Evolutionary conservation across 2,888 invertebrate species (phyloP), one percentile per base, ranked within the genome.

Genomic region (Lithophane socia): DNA sequence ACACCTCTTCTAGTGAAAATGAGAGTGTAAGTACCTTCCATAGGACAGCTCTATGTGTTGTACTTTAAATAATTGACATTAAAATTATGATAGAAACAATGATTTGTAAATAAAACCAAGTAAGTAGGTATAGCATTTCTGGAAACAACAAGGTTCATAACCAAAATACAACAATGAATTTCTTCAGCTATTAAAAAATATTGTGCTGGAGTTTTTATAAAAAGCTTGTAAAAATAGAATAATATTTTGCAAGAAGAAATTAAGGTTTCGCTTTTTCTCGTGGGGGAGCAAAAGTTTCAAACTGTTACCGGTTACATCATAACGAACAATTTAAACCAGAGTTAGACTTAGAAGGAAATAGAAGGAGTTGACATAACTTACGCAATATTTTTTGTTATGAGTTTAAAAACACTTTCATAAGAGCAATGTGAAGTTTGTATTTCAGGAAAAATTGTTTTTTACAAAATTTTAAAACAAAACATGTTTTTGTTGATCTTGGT

Each of bases 231-330:
- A 54, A 70, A 71, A 47, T 79, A 79, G 71, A 79, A 77, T n/a
- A 21, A 18, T 21, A 37, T 54, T 77, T 47, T 70, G 44, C 71
- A 37, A 63, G 24, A 16, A 16, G 24, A 8, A 21, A n/a, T 8
- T 61, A 69, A 37, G 70, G 63, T 37, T 75, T 80, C 52, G 5
- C n/a, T 9, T 68, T 52, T 68, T 73, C 73, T 73, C 73, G 73
- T 73, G 73, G 54, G 42, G 18, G 52, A 13, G 52, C 65, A 65
- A 73, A 81, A 76, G 58, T 76, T 76, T 58, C 13, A 0, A 60
- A 52, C 13, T 61, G 4, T 71, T 70, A 24, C 49, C 13, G 29
- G 44, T 84, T 83, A 84, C 81, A 84, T 83, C 58, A 80, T 80
- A 29, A 18, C 12, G 13, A 78, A 65, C 44, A 58, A 56, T 60